A percentile compares a stretch with the other conserved stretches of the same genome.
phyloP scores from a whole-genome alignment of 53 echinoderm and acorn worm species.

The Astropecten irregularis region DNA sequence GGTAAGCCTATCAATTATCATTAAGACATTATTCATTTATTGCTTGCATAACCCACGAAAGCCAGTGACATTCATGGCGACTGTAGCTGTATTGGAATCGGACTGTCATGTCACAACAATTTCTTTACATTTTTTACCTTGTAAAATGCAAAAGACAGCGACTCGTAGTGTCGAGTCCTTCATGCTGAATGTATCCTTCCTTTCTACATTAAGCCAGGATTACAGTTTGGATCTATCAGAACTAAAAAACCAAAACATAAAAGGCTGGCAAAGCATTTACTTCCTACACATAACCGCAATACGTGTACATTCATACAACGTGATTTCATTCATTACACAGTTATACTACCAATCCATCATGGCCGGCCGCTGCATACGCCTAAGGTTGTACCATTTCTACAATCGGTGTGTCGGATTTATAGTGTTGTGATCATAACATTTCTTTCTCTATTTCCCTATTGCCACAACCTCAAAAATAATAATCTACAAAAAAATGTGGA shows the following conservation, averaged over 20 bases:
- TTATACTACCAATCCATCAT: background rate
- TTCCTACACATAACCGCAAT: background rate
- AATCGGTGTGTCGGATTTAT: background rate
- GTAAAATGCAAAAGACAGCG: background rate
- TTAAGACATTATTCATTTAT: too few species aligned
- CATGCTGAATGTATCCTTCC: background rate
- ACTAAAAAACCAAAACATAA: too few species aligned
- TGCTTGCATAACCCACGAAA: too few species aligned
- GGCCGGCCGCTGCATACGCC: too few species aligned
- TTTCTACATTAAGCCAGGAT: background rate
- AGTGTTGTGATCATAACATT: background rate
- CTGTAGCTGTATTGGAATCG: too few species aligned
- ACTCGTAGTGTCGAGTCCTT: background rate
- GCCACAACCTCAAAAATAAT: background rate
- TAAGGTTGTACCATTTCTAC: background rate
- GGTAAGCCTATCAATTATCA: too few species aligned
- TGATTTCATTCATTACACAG: background rate
- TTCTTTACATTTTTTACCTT: constrained; percentile 32
- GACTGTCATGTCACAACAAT: too few species aligned
- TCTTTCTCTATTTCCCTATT: background rate
- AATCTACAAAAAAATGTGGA: background rate
- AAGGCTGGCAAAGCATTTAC: background rate
- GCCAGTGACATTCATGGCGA: too few species aligned
- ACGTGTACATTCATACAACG: background rate
- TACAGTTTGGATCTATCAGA: too few species aligned